Percentiles rank a stretch among this genome's conserved stretches.
Conservation (phyloP, 2,888 invertebrate species). For the Plutella xylostella region DNA sequence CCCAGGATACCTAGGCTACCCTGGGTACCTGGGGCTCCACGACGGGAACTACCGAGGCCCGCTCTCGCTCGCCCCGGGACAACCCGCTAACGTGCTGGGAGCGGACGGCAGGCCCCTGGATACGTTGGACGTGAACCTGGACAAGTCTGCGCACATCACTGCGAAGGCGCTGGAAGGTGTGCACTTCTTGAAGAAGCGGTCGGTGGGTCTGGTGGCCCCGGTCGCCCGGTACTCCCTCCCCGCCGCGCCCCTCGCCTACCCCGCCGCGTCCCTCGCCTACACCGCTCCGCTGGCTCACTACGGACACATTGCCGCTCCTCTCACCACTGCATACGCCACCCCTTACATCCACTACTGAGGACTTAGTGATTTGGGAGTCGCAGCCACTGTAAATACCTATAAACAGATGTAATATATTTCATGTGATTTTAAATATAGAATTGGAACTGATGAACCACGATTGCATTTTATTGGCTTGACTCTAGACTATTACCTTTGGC, state of each 20-base stretch:
- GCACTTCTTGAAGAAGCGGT: slow-evolving; percentile 48
- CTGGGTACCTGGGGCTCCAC: slow-evolving; percentile 28
- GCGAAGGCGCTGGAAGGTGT: slow-evolving; percentile 42
- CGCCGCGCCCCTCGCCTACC: slow-evolving; percentile 20
- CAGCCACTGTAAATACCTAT: too few species aligned
- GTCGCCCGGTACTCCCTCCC: slow-evolving; percentile 16
- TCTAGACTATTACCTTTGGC: too few species aligned
- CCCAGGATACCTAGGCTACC: slow-evolving; percentile 25
- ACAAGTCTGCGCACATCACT: slow-evolving; percentile 53
- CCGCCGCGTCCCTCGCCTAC: slow-evolving; percentile 33
- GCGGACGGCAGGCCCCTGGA: slow-evolving; percentile 57
- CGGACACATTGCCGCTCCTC: slow-evolving; percentile 13
- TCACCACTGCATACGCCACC: not conserved
- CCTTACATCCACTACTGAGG: not conserved
- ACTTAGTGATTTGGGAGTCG: not conserved
- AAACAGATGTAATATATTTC: too few species aligned
- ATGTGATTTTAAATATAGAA: too few species aligned
- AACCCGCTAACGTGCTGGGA: slow-evolving; percentile 49
- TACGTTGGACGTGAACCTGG: slow-evolving; percentile 55
- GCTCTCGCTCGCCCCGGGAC: slow-evolving; percentile 51
- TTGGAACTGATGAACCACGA: too few species aligned
- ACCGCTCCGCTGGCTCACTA: slow-evolving; percentile 29
- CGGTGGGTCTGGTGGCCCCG: slow-evolving; percentile 21
- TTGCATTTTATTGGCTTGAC: too few species aligned
- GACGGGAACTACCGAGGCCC: slow-evolving; percentile 57